A percentile compares a stretch with the other conserved stretches of the same genome.
phyloP scores from a whole-genome alignment of 2,888 invertebrate genomes.

The Pterobdella sp. region DNA sequence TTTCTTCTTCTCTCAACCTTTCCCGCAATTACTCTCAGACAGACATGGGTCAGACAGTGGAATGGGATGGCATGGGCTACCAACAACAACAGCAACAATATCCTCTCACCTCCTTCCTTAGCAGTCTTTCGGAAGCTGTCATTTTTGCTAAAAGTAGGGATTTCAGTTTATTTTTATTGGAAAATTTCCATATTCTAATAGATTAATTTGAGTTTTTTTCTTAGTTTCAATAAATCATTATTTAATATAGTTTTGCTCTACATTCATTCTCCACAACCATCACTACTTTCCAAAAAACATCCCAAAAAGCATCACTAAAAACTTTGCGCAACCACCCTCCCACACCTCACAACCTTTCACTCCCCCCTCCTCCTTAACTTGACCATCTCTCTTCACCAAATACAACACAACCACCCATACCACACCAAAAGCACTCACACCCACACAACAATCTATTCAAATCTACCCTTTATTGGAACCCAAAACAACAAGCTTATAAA shows the following conservation, averaged over 20 bases:
- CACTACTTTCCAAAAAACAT: no score
- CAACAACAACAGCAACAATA: no score
- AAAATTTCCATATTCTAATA: no score
- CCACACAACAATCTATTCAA: slow-evolving; percentile 68
- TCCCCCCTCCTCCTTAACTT: background rate
- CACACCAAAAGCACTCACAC: slow-evolving; percentile 63
- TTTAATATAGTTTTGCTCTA: no score
- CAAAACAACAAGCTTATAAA: slow-evolving; percentile 50
- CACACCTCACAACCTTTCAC: background rate
- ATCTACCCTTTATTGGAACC: slow-evolving; percentile 61
- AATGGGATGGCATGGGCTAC: no score
- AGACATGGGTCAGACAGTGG: no score
- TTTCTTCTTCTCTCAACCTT: no score
- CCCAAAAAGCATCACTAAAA: background rate
- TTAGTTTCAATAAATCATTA: no score
- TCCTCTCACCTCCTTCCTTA: slow-evolving; percentile 5
- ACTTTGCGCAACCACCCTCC: background rate
- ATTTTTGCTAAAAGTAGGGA: background rate
- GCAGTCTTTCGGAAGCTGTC: background rate
- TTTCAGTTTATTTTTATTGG: background rate
- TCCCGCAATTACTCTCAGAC: no score
- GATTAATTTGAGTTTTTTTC: no score
- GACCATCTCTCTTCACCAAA: slow-evolving; percentile 43
- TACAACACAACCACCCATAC: slow-evolving; percentile 67
- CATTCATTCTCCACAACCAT: no score